Evolutionary conservation across 2,888 invertebrate genomes (phyloP), one percentile per base, ranked within the genome.

Genomic region (Sussaba pulchella): DNA sequence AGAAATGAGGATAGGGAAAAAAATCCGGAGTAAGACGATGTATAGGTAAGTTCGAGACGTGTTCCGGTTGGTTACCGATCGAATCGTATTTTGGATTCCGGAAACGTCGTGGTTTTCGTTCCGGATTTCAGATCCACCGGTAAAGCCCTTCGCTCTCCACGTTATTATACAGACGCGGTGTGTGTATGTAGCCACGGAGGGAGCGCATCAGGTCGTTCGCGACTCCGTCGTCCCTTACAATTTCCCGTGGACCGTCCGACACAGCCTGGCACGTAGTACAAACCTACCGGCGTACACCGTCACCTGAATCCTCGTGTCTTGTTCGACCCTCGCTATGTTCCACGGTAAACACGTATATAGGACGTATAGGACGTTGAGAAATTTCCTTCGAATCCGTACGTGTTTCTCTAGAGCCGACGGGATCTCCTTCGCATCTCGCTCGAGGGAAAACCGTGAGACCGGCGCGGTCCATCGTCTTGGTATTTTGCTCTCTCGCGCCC

Each of bases 221-320:
- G 47, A 77, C 76, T 73, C 70, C 73, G 69, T 81, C 81, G 73
- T 77, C 70, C 66, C 70, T 77, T 74, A 73, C 73, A 77, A 77
- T 81, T 81, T 66, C 64, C 8, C 17, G 73, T 59, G 57, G 69
- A 50, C 43, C 57, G 67, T 57, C 19, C 57, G 17, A 36, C 57
- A 57, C 64, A 64, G 24, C 45, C 71, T 59, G 64, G 77, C 81
- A 81, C 77, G 81, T 81, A 81, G 73, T 52, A 50, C 77, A 77
- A 81, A 77, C 73, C 81, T 64, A 69, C 73, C 66, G 66, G 19
- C 80, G 41, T 75, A 75, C 52, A 41, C n/a, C 4, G 4, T n/a
- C 43, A 31, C 57, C 71, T 21, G 45, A 70, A 70, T 67, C 63
- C n/a, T n/a, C 45, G 71, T 63, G 66, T 39, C 43, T 63, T 50